Evolutionary conservation across 2,888 invertebrate genomes (phyloP).

Genomic region (Xanthorhoe designata): DNA sequence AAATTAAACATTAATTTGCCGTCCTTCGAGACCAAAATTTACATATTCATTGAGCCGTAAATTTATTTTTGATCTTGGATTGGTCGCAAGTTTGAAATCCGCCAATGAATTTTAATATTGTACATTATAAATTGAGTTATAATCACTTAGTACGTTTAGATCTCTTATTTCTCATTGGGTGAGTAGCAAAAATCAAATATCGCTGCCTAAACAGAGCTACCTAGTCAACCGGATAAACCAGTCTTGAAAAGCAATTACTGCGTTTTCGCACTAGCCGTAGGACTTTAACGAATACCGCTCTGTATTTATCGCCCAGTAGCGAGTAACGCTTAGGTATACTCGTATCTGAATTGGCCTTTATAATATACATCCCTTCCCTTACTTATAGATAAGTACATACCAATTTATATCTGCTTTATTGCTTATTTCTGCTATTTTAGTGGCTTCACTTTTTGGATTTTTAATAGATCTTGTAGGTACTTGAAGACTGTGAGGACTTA

Average conservation of each 20-base stretch:
- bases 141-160: background rate
- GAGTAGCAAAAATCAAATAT: too few relatives aligned
- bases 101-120: background rate
- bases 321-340: too few relatives aligned
- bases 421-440: background rate
- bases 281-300: too few relatives aligned
- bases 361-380: too few relatives aligned
- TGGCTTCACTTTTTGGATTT: background rate
- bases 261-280: too few relatives aligned
- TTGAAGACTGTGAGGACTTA: slow-evolving; percentile 6
- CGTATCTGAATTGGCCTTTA: too few relatives aligned
- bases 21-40: slow-evolving; percentile 68
- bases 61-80: slow-evolving; percentile 62
- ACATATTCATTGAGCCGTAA: slow-evolving; percentile 75
- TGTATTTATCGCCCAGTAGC: too few relatives aligned
- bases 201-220: too few relatives aligned
- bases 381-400: too few relatives aligned
- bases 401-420: background rate
- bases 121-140: background rate
- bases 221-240: too few relatives aligned
- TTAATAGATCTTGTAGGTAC: background rate
- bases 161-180: background rate
- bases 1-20: slow-evolving; percentile 77
- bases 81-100: background rate
- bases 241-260: too few relatives aligned